phyloP scores from a whole-genome alignment of 2,888 invertebrate species.

The Flexamia atlantica region DNA sequence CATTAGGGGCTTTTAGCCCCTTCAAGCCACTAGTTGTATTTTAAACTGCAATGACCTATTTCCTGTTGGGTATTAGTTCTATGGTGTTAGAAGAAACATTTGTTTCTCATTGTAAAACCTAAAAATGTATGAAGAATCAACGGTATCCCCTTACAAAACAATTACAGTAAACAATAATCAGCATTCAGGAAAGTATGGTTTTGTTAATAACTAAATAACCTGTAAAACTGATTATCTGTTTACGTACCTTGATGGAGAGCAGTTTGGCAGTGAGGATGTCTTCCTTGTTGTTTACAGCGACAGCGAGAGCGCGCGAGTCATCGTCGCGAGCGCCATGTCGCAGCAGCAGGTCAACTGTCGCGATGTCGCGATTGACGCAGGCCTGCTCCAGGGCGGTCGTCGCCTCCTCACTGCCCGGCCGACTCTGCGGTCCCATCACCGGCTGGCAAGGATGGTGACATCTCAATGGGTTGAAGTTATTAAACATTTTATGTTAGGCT shows the following conservation, averaged over 20 bases:
- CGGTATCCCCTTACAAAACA: neutral
- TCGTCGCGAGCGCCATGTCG: conserved; percentile 92
- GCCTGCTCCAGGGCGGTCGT: conserved; percentile 82
- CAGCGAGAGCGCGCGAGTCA: conserved; percentile 87
- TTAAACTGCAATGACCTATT: no score
- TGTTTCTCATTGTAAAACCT: no score
- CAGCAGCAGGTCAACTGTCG: conserved; percentile 87
- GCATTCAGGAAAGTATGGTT: no score
- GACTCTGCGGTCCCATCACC: neutral
- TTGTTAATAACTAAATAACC: no score
- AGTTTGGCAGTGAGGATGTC: conserved; percentile 87
- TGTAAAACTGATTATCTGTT: no score
- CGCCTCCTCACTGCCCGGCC: conserved; percentile 30
- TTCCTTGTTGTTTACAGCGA: conserved; percentile 86
- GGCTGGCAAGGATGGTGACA: conserved; percentile 1
- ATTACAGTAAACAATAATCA: neutral
- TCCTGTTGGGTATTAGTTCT: no score
- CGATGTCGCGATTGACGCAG: conserved; percentile 81
- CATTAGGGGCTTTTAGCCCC: no score
- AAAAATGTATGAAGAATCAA: neutral
- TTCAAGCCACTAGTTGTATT: no score
- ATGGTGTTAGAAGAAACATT: conserved; percentile 65
- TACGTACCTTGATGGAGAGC: conserved; percentile 86
- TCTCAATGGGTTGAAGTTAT: no score
- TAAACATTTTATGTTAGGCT: no score